Percentiles rank a stretch among this genome's conserved stretches.
Evolutionary conservation across 2,113 vertebrate genomes (phyloP).

Genomic region (Piliocolobus tephrosceles): DNA sequence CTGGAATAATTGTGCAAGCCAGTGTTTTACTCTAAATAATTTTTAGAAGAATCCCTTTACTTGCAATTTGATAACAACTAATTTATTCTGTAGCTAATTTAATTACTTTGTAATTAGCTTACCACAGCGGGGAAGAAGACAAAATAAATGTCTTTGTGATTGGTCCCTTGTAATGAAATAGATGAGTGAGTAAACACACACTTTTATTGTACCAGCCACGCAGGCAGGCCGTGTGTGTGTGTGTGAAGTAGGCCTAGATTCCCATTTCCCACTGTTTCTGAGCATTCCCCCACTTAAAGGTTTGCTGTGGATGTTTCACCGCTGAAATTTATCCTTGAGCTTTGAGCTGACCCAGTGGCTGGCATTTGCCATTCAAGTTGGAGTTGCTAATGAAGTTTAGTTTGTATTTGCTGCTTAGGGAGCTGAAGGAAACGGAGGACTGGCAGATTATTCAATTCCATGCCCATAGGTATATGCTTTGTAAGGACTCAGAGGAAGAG

Average conservation of each 20-base stretch:
- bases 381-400: conserved; percentile 15
- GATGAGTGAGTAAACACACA: neutral
- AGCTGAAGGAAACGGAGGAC: neutral
- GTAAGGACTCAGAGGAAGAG: neutral
- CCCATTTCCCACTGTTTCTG: neutral
- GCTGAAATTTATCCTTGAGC: neutral
- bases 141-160: conserved; percentile 54
- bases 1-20: conserved; percentile 12
- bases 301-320: neutral
- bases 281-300: neutral
- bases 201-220: neutral
- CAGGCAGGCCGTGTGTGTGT: neutral
- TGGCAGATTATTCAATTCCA: neutral
- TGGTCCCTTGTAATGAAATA: conserved; percentile 39
- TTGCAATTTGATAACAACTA: conserved; percentile 56
- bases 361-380: neutral
- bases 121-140: conserved; percentile 59
- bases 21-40: conserved; percentile 24
- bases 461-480: neutral
- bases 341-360: neutral
- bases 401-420: neutral
- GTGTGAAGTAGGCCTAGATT: neutral
- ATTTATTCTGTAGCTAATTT: conserved; percentile 68
- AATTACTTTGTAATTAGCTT: conserved; percentile 68
- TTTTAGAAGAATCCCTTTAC: conserved; percentile 44